Base-by-base conservation (phyloP, 2,113 vertebrate species). In the Sander vitreus region DNA sequence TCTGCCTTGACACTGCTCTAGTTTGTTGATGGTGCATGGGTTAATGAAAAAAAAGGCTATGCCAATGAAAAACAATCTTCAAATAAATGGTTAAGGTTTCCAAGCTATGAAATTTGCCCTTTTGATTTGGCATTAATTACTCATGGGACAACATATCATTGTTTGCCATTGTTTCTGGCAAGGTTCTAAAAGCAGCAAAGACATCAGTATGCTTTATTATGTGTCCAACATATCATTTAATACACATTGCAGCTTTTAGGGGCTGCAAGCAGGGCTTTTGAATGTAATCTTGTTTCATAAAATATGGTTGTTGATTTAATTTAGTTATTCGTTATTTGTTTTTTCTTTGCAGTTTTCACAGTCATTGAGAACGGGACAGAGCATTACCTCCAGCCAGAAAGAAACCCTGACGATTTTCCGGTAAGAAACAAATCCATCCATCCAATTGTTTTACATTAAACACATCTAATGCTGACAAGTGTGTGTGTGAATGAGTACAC, bases 351-450 rank as follows among this genome's bases (percentile, higher is more conserved):
- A 99, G 98, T 99, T 88, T 99, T 99, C 92, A 95, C 95, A 10
- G 96, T 96, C 45, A 90, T 98, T 1, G 96, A 99, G 95, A 99
- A 99, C 0, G 97, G 97, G 83, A 96, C 93, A 1, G 96, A 97
- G 39, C 93, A 94, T 88, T 96, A 96, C 83, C 81, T 89, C 81
- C 89, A 86, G 89, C 95, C 96, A 67, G 96, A 97, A 89, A 93
- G 92, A 83, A 97, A 96, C 90, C 83, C 67, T 1, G 89, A 94
- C 53, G 86, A 90, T 57, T 94, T 95, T 45, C 90, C 69, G 94
- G 96, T 98, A 94, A 93, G 93, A 73, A 80, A 63, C 16, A 3
- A 36, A 65, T 64, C 14, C 6, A 77, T 23, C 16, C 21, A 48
- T 27, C 16, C 16, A 48, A 64, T 23, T 21, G 5, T 53, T 48